phyloP scores from a whole-genome alignment of 1,140 invertebrate species.

The Vollenhovia emeryi region DNA sequence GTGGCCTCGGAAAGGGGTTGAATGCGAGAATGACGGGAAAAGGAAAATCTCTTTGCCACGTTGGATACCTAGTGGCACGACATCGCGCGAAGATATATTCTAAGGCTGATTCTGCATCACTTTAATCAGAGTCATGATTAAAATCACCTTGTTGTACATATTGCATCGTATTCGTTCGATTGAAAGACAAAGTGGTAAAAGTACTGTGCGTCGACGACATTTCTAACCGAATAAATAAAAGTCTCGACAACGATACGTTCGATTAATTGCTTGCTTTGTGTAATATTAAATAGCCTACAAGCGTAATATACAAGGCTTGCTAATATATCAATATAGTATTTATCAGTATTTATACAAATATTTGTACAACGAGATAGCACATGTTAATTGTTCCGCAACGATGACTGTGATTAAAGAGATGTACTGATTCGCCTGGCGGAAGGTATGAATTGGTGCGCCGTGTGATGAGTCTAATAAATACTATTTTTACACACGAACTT shows the following conservation, averaged over 20 bases:
- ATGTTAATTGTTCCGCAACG: slow-evolving; percentile 54
- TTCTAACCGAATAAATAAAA: slow-evolving; percentile 14
- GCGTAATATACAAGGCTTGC: slow-evolving; percentile 37
- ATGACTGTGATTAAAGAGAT: slow-evolving; percentile 55
- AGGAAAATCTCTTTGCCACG: neutral
- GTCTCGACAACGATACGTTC: neutral
- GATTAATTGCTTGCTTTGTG: slow-evolving; percentile 11
- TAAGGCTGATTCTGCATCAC: neutral
- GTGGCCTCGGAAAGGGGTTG: slow-evolving; percentile 1
- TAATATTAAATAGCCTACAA: slow-evolving; percentile 34
- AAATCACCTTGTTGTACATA: too few species aligned
- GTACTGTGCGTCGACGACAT: neutral
- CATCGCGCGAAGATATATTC: neutral
- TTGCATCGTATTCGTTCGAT: too few species aligned
- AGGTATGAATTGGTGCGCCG: neutral
- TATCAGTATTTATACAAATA: slow-evolving; percentile 55
- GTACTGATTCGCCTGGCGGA: slow-evolving; percentile 7
- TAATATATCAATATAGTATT: slow-evolving; percentile 24
- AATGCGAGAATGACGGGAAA: neutral
- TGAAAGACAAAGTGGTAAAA: neutral
- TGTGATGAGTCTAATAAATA: neutral
- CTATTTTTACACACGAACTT: neutral
- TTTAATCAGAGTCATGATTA: neutral
- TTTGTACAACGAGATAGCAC: slow-evolving; percentile 52
- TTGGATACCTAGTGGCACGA: neutral